Evolutionary conservation across 2,888 invertebrate species (phyloP), one percentile per base, ranked within the genome.

Genomic region (Adelognathus sp.): DNA sequence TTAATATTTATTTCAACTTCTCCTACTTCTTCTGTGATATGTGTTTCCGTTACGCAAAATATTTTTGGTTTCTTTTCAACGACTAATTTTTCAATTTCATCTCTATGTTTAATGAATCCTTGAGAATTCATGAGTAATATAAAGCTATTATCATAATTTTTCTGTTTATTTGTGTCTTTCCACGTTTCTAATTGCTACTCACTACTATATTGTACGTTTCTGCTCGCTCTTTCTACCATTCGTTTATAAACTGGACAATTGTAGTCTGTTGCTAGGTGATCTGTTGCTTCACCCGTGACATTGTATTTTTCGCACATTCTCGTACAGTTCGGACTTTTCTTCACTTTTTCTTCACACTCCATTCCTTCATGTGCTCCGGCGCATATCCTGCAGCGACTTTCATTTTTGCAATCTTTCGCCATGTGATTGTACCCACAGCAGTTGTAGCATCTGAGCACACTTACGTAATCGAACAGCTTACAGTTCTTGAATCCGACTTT

Each of bases 371-470:
- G 58, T 24, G 11, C 24, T 39, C 39, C 44, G 0, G 16, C 61
- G 16, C 61, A 63, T 1, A 4, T 29, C 4, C 61, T 44, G 11
- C 61, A 63, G 9, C 44, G 6, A 2, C 2, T 46, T 4, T 24
- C n/a, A 6, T 63, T 44, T 14, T 24, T 6, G 2, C 61, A 63
- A 1, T 44, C 29, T 31, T 29, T 63, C 2, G 61, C 61, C 2
- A 44, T 2, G 31, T 63, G 58, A 16, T 21, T 24, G 21, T 24
- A 58, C 2, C 58, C 58, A 4, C 24, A 39, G 24, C 36, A 58
- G 14, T 27, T 44, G 9, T 44, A 80, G n/a, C 75, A 75, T 5
- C 78, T 64, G 14, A 67, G 11, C 4, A 80, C 63, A 31, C 67
- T 56, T 36, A 80, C 33, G 44, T 71, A 67, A 6, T 75, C 41